Base-by-base conservation (phyloP, 2,797 vertebrate genomes). In the Acanthurus leucopareius region DNA sequence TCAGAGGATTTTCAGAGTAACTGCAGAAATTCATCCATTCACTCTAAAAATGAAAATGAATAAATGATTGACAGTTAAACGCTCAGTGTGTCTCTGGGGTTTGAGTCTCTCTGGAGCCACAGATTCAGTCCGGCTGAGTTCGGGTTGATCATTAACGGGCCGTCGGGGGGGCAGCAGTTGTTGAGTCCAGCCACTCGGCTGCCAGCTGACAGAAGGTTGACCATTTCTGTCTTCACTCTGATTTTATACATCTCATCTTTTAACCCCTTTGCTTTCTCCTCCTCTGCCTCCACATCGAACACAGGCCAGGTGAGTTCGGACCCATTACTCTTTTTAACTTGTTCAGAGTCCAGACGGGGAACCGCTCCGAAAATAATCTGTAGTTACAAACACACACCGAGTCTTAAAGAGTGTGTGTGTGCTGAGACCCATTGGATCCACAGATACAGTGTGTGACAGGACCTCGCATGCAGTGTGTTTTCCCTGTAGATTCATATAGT, bases 101-200 rank as follows among this genome's bases (percentile, higher is more conserved):
- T 96, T 96, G 92, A 93, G 44, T 38, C 35, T 86, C 91, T 95
- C 91, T 79, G 45, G 88, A 86, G 90, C 82, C 76, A 79, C 77
- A 73, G 68, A 75, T 83, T 52, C 73, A 86, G 76, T 72, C 52
- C 42, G 45, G 70, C 82, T 88, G 90, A 64, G 79, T 83, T 42
- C 65, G 44, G 45, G 90, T 93, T 89, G 90, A 94, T 93, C 4
- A 95, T 95, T 95, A 95, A 95, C 92, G 45, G 54, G 65, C 68
- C 28, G 78, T 78, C 75, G 69, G 77, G 87, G 85, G 82, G 76
- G 81, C 72, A 76, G 81, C 74, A 53, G 87, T n/a, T 56, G 77
- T 75, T 73, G 80, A 77, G 82, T 86, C 75, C 79, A 75, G 80
- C 51, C 73, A 75, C 85, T 81, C 77, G 35, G 57, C 83, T 71